phyloP scores from a whole-genome alignment of 1,140 invertebrate species.

The Tetragonula clypearis region DNA sequence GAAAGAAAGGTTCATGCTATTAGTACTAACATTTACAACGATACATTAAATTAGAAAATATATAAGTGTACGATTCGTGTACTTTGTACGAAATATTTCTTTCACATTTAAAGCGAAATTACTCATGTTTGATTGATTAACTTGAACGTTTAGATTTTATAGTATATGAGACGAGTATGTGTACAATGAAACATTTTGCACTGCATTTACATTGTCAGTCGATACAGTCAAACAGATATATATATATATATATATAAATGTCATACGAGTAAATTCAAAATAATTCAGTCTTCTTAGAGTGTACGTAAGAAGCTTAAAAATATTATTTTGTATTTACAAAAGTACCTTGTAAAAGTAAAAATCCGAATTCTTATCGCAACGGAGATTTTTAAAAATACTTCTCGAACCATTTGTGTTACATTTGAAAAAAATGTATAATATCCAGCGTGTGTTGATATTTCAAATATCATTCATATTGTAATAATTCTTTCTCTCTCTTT shows the following conservation, averaged over 20 bases:
- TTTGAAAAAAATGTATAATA: background rate
- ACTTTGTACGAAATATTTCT: constrained; percentile 35
- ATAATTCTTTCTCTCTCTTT: background rate
- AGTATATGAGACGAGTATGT: background rate
- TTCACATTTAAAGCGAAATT: background rate
- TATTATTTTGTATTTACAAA: constrained; percentile 22
- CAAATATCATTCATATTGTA: background rate
- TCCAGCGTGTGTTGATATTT: background rate
- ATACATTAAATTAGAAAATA: constrained; percentile 25
- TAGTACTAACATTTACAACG: background rate
- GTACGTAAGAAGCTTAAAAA: background rate
- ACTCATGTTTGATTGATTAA: background rate
- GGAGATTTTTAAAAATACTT: constrained; percentile 10
- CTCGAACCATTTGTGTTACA: background rate
- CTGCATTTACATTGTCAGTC: constrained; percentile 3
- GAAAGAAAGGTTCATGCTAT: constrained; percentile 3
- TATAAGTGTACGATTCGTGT: constrained; percentile 14
- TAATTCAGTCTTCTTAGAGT: constrained; percentile 30
- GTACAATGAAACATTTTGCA: background rate
- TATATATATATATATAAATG: background rate
- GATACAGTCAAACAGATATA: background rate
- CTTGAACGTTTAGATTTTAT: background rate
- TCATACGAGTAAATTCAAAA: constrained; percentile 14
- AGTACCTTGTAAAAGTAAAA: background rate
- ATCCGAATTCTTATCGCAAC: background rate